Base-by-base conservation (phyloP, 2,113 vertebrate genomes). In the Centrocercus urophasianus region DNA sequence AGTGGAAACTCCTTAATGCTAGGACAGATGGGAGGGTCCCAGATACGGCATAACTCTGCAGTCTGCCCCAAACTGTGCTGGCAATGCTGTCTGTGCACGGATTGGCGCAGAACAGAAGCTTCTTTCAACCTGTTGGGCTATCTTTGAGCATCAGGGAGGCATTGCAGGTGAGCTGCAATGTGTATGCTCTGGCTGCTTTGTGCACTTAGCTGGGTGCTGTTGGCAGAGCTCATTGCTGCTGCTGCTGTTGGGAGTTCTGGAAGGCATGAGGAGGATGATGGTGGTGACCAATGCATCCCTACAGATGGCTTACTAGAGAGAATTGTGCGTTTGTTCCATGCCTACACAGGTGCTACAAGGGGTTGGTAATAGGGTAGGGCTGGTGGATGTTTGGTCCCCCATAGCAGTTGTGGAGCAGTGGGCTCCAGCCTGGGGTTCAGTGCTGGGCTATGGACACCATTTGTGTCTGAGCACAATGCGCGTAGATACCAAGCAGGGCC, bases 111-210 rank as follows among this genome's bases (percentile, higher is more conserved):
- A 13, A 19, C 40, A 63, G 47, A 22, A 67, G 40, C 34, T 19
- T 64, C 34, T 63, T 72, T 27, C 73, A 78, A 38, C 42, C 20
- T 45, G 10, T 22, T 38, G 27, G 12, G 18, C 56, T 76, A 50
- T 66, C 24, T 65, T 28, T 0, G 1, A 30, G 42, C 18, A 69
- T 36, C 32, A 14, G 22, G 61, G 16, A 20, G 28, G n/a, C 50
- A 45, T 25, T 0, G 2, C 42, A 42, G 42, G 6, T 28, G 61
- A 74, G 47, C 66, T 59, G 28, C 48, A 5, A 1, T 1, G 2
- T 15, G 13, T 0, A 0, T 7, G 36, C 9, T 30, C 63, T 0
- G 1, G 19, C 40, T 45, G 54, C 66, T 40, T 34, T 27, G 8
- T 0, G 0, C 15, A 47, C 52, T 60, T 2, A 2, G 52, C 2